Conservation (phyloP, 2,797 vertebrate genomes). For the Brotula barbata region DNA sequence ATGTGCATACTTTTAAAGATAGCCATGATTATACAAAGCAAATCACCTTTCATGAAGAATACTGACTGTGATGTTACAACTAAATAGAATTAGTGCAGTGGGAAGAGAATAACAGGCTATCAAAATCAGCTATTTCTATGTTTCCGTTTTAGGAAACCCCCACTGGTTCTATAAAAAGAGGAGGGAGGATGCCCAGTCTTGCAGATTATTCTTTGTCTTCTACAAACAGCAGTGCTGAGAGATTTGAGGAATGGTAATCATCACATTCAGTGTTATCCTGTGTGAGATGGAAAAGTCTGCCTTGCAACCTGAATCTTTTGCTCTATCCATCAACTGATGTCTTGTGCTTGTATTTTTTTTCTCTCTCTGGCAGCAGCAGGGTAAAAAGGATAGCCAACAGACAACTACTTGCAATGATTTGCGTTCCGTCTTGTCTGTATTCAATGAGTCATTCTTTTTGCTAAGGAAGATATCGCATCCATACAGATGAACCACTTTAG, state of each 20-base stretch:
- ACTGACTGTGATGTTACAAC: constrained; percentile 13
- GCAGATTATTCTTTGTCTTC: constrained; percentile 27
- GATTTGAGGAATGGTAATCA: constrained; percentile 53
- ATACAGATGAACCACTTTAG: constrained; percentile 41
- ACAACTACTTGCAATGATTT: constrained; percentile 50
- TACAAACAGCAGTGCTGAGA: constrained; percentile 28
- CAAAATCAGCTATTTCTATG: constrained; percentile 42
- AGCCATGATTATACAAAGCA: constrained; percentile 8
- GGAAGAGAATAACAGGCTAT: constrained; percentile 14
- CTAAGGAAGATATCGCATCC: constrained; percentile 32
- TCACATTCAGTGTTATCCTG: constrained; percentile 49
- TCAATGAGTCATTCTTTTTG: constrained; percentile 44
- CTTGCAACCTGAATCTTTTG: constrained; percentile 44
- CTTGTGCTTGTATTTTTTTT: constrained; percentile 33
- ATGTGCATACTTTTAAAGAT: constrained; percentile 25
- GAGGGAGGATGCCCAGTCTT: constrained; percentile 33
- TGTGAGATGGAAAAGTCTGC: constrained; percentile 57
- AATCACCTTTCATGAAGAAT: constrained; percentile 32
- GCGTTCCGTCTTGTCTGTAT: constrained; percentile 38
- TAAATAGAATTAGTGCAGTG: constrained; percentile 24
- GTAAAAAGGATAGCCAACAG: constrained; percentile 44
- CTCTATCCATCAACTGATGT: constrained; percentile 40
- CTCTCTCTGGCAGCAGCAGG: constrained; percentile 37
- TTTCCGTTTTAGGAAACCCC: constrained; percentile 47
- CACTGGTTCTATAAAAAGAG: constrained; percentile 40